Base-by-base conservation (phyloP, 2,888 invertebrate genomes). In the Eupithecia dodoneata region DNA sequence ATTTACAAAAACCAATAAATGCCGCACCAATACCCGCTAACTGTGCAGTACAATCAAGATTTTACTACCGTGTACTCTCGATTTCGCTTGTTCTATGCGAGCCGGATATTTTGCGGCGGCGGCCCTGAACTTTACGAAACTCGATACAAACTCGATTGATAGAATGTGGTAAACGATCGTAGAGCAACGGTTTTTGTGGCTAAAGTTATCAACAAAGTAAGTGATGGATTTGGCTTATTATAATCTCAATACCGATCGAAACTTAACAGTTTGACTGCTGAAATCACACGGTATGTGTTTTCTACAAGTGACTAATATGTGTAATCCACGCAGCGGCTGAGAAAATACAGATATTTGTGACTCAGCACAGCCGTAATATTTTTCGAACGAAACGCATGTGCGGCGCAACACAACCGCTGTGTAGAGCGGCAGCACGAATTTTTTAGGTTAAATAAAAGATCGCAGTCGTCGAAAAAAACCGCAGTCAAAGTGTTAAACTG, bases 71-170 rank as follows among this genome's bases (percentile, higher is more conserved):
- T 75, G 67, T 77, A 71, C 69, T 76, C 74, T 75, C 78, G 76
- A 79, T 72, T 80, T 76, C 72, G 73, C 74, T 78, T 71, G 72
- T 79, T 76, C 67, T 65, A 74, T 79, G 74, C 73, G 71, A 76
- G 67, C 71, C 75, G 77, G 75, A 63, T 70, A 72, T 65, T 55
- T 52, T 47, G 42, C 15, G 59, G 59, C 81, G 44, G 42, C 15
- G 59, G 59, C 81, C 78, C 7, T 76, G 79, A 79, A 72, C 76
- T 81, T 81, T 79, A 30, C 3, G 63, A 49, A 73, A 74, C 63
- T 63, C 18, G 18, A 59, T 59, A 18, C 59, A 3, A 59, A 59
- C 59, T 59, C 63, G 63, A 67, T 74, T 44, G 73, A 70, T 76
- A 76, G 70, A 70, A 70, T 70, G 70, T 70, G n/a, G 67, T 55